Percentiles rank a stretch among this genome's conserved stretches.
These are phyloP conservation scores for Sander lucioperca DNA, from an alignment of 2,113 vertebrate genomes.

Conservation along the genomic window DNA sequence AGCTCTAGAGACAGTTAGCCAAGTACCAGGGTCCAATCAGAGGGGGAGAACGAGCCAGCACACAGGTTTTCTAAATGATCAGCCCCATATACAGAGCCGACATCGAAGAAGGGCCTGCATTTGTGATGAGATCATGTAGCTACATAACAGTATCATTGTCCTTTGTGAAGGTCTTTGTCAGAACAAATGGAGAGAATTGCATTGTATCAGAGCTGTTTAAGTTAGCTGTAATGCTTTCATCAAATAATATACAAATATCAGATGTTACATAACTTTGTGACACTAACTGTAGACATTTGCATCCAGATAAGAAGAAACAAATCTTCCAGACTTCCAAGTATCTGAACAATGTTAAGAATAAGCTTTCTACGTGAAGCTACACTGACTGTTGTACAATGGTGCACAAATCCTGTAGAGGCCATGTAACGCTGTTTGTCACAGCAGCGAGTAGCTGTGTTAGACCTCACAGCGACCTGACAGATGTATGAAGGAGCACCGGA, in stretches of 20 bases:
- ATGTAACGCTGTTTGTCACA: not conserved
- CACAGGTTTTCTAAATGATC: not conserved
- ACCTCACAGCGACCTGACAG: conserved; percentile 13
- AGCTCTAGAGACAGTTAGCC: not conserved
- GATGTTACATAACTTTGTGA: conserved; percentile 56
- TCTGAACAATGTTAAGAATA: conserved; percentile 6
- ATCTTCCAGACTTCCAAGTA: not conserved
- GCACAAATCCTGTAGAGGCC: not conserved
- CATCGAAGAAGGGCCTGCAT: not conserved
- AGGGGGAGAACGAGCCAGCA: conserved; percentile 7
- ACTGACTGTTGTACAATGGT: not conserved
- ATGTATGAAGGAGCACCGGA: conserved; percentile 15
- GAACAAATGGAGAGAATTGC: conserved; percentile 39
- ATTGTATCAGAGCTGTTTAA: conserved; percentile 47
- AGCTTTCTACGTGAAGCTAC: not conserved
- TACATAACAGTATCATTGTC: not conserved
- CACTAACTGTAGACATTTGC: conserved; percentile 73
- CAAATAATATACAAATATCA: not conserved
- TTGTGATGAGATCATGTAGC: conserved; percentile 23
- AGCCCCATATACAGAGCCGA: not conserved
- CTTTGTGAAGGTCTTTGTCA: conserved; percentile 2
- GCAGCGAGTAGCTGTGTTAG: not conserved
- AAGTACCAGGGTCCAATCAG: conserved; percentile 14
- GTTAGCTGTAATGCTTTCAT: not conserved
- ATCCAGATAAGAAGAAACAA: not conserved